Evolutionary conservation across 2,888 invertebrate species (phyloP), one percentile per base, ranked within the genome.

Genomic region (Empis stercorea): DNA sequence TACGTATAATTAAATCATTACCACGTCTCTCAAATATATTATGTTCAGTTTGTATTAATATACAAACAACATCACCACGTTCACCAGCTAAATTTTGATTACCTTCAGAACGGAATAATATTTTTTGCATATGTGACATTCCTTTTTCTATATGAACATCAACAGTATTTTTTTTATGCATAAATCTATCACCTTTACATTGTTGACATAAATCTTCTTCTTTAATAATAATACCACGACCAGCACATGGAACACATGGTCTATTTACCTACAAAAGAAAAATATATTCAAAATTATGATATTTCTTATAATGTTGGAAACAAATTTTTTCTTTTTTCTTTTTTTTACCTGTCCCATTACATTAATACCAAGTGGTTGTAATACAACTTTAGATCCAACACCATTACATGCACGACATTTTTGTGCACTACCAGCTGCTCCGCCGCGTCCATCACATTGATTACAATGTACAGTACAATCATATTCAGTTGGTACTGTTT

Each of bases 141-240:
- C 92, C 94, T 61, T 87, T 87, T 57, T 92, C 89, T 52, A 96
- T 78, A 62, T 85, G 81, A 10, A 94, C 87, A 65, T 92, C 89
- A 43, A 92, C 70, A 53, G 86, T 81, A 70, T 91, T 87, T 15
- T 81, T 81, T 65, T 91, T 84, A 60, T 83, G 83, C 50, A 80
- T 73, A 34, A 87, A 84, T 68, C 92, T 89, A 61, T 83, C 84
- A 15, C 94, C 94, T 59, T 76, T 78, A 66, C 95, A 95, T 49
- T 74, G 73, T 53, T 76, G 74, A 69, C 95, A 95, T 51, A 81
- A 80, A 67, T 91, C 87, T 61, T 83, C 84, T 48, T 91, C 89
- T 63, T 76, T 79, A 51, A 87, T 80, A 27, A 78, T 75, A 65
- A 78, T 78, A 36, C 93, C 91, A 57, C 76, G 76, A 14, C 82